A percentile compares a stretch with the other conserved stretches of the same genome.
These are phyloP conservation scores for Drosophila koepferae DNA, from an alignment of 2,888 invertebrate genomes.

Conservation along the genomic window DNA sequence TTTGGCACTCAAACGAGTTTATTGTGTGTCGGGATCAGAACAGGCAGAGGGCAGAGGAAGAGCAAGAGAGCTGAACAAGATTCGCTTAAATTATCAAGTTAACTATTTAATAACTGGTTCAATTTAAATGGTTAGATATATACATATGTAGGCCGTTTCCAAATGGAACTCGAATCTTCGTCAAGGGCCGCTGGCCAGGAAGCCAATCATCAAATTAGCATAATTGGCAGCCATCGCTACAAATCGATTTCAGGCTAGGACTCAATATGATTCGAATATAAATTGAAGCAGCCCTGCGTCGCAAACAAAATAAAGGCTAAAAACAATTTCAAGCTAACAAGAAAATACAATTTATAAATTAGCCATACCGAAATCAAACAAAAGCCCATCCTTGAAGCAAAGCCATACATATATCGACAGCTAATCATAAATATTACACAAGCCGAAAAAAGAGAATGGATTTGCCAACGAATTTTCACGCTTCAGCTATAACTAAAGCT, in stretches of 20 bases:
- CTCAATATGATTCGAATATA: slow-evolving; percentile 26
- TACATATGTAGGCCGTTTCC: background rate
- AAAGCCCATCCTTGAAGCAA: slow-evolving; percentile 28
- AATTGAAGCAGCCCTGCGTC: background rate
- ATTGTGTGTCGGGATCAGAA: slow-evolving; percentile 30
- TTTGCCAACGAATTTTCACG: slow-evolving; percentile 73
- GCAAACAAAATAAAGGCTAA: slow-evolving; percentile 14
- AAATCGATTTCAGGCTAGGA: slow-evolving; percentile 30
- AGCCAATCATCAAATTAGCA: slow-evolving; percentile 40
- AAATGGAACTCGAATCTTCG: background rate
- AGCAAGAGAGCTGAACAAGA: background rate
- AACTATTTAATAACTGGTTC: background rate
- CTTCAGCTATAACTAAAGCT: slow-evolving; percentile 63
- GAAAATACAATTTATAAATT: slow-evolving; percentile 75
- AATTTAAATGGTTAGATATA: background rate
- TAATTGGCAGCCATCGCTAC: slow-evolving; percentile 46
- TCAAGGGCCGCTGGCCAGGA: background rate
- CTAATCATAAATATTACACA: slow-evolving; percentile 71
- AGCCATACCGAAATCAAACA: slow-evolving; percentile 49
- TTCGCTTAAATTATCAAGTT: background rate
- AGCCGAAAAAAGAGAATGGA: slow-evolving; percentile 60
- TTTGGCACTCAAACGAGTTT: slow-evolving; percentile 65
- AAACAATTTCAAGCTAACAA: slow-evolving; percentile 50
- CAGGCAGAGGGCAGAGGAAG: background rate
- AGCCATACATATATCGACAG: slow-evolving; percentile 49